Conservation (phyloP, 2,113 vertebrate genomes). For the Tinamus guttatus region DNA sequence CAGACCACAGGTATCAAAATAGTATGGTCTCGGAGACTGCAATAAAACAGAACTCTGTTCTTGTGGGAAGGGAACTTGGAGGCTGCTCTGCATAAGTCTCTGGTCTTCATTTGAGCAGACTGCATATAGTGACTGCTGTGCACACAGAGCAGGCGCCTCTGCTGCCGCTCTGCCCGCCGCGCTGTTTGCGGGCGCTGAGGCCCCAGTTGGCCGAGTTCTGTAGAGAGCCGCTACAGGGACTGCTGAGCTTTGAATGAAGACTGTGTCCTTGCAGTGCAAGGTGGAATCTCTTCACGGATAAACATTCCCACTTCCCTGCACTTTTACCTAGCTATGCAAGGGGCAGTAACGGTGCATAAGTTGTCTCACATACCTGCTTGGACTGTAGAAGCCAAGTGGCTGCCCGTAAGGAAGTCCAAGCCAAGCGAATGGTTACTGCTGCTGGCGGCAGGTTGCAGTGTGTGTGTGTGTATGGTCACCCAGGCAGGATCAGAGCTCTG, state of each 20-base stretch:
- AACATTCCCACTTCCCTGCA: neutral
- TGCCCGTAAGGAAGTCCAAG: neutral
- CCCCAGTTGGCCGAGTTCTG: neutral
- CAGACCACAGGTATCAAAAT: neutral
- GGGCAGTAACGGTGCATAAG: fast-evolving
- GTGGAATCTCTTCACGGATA: neutral
- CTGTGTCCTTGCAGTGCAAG: neutral
- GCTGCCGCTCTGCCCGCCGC: neutral
- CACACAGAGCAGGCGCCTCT: fast-evolving
- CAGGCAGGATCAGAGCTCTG: neutral
- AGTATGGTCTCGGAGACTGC: neutral
- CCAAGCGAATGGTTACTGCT: neutral
- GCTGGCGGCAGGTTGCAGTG: neutral
- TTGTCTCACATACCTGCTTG: neutral
- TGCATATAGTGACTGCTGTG: neutral
- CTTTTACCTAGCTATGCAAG: neutral
- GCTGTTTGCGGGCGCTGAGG: neutral
- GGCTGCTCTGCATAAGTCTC: neutral
- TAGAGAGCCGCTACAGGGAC: neutral
- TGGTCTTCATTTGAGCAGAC: neutral
- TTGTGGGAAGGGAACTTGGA: neutral
- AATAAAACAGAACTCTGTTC: neutral
- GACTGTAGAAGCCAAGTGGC: neutral
- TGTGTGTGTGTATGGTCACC: neutral
- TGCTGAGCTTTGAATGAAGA: neutral